Evolutionary conservation across 1,140 invertebrate genomes (phyloP).

Genomic region (Drusus annulatus): DNA sequence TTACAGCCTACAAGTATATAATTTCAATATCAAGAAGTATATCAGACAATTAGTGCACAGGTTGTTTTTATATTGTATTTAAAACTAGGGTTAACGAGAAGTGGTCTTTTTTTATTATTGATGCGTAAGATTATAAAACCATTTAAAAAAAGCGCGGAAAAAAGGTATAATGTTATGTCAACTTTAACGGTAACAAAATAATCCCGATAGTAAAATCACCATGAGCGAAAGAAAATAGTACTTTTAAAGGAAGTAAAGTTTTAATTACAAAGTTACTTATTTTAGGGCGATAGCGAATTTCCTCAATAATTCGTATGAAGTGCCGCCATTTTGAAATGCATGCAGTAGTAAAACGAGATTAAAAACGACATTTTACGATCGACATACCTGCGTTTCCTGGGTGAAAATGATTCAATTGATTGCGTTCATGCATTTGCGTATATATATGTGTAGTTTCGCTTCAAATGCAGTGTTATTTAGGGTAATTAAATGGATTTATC

Average conservation of each 20-base stretch:
- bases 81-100: too few relatives aligned
- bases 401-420: background rate
- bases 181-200: background rate
- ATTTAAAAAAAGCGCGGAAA: constrained; percentile 37
- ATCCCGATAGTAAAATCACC: background rate
- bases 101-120: too few relatives aligned
- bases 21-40: too few relatives aligned
- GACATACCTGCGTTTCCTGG: constrained; percentile 19
- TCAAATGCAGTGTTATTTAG: background rate
- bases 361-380: background rate
- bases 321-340: constrained; percentile 34
- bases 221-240: background rate
- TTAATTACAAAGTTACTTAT: background rate
- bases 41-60: too few relatives aligned
- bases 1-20: too few relatives aligned
- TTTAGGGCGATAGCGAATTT: constrained; percentile 10
- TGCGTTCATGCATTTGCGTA: constrained; percentile 33
- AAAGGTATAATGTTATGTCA: constrained; percentile 14
- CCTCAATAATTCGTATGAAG: background rate
- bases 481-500: background rate
- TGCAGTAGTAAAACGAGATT: background rate
- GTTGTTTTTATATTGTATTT: too few relatives aligned
- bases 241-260: background rate
- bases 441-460: background rate
- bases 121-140: too few relatives aligned